Evolutionary conservation across 2,113 vertebrate genomes (phyloP).

Genomic region (Lota lota): DNA sequence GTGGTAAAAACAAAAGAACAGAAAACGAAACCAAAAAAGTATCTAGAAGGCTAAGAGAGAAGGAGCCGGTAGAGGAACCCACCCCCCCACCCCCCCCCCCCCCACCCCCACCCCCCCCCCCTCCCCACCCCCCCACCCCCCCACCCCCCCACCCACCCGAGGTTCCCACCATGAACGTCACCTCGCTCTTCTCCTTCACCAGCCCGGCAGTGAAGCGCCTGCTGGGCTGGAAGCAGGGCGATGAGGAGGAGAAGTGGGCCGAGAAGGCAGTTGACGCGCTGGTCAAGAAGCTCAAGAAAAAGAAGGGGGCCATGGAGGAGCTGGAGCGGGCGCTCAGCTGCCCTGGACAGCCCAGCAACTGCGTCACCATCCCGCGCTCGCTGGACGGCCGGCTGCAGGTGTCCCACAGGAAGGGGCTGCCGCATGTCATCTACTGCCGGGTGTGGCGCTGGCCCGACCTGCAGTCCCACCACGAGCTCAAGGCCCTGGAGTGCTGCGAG

Average conservation of each 20-base stretch:
- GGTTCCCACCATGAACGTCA: conserved; percentile 85
- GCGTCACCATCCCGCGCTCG: conserved; percentile 94
- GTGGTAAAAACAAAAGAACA: not conserved
- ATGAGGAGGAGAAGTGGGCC: conserved; percentile 98
- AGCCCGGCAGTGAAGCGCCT: conserved; percentile 95
- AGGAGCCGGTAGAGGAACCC: conserved; percentile 31
- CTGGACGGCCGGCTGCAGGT: conserved; percentile 93
- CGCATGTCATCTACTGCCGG: conserved; percentile 92
- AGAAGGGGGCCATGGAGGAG: conserved; percentile 98
- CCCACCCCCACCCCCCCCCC: too few relatives aligned
- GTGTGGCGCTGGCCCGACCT: conserved; percentile 98
- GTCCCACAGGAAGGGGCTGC: conserved; percentile 92
- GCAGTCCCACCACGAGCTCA: conserved; percentile 96
- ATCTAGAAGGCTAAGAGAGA: not conserved
- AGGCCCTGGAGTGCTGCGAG: conserved; percentile 95
- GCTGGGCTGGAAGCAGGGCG: conserved; percentile 96
- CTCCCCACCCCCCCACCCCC: not conserved
- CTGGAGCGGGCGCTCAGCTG: conserved; percentile 92
- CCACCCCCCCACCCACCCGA: not conserved
- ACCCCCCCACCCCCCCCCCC: too few relatives aligned
- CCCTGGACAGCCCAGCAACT: conserved; percentile 93
- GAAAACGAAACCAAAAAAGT: conserved; percentile 22
- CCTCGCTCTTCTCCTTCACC: conserved; percentile 97
- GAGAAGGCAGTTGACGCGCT: conserved; percentile 95
- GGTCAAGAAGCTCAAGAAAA: conserved; percentile 97